These are phyloP conservation scores for Limanda limanda DNA, from an alignment of 2,113 vertebrate genomes.

Conservation along the genomic window DNA sequence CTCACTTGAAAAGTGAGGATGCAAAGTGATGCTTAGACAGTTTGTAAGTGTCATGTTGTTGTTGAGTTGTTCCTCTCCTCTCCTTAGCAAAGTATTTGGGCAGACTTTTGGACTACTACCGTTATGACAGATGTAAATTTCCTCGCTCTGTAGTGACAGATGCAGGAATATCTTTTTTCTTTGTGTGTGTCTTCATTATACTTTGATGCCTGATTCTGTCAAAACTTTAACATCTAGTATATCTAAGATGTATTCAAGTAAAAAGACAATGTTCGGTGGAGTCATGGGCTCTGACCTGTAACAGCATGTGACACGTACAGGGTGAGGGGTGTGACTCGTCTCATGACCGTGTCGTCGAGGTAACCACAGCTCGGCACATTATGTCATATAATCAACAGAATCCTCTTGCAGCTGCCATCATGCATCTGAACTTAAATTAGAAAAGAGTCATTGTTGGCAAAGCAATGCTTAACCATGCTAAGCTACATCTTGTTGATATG, in stretches of 20 bases:
- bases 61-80: conserved; percentile 8
- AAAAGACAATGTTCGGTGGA: conserved; percentile 20
- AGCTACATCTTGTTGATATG: conserved; percentile 26
- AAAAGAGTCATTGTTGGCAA: conserved; percentile 12
- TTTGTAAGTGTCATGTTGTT: conserved; percentile 31
- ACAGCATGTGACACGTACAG: conserved; percentile 36
- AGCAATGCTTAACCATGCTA: conserved; percentile 21
- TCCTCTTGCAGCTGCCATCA: conserved; percentile 46
- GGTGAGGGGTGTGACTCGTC: conserved; percentile 35
- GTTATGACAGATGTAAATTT: conserved; percentile 30
- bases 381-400: conserved; percentile 25
- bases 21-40: conserved; percentile 39
- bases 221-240: background rate
- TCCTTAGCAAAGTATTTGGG: background rate
- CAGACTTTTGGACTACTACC: conserved; percentile 22
- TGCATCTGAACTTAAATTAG: conserved; percentile 30
- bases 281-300: conserved; percentile 31
- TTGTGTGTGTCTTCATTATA: conserved; percentile 3
- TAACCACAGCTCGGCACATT: conserved; percentile 28
- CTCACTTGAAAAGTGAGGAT: conserved; percentile 20
- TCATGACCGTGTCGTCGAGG: conserved; percentile 35
- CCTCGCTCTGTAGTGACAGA: background rate
- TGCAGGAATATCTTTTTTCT: background rate
- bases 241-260: conserved; percentile 11
- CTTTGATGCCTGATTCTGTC: no score